Percentiles rank a stretch among this genome's conserved stretches.
phyloP scores from a whole-genome alignment of 1,140 invertebrate genomes.

The Agraylea sexmaculata region DNA sequence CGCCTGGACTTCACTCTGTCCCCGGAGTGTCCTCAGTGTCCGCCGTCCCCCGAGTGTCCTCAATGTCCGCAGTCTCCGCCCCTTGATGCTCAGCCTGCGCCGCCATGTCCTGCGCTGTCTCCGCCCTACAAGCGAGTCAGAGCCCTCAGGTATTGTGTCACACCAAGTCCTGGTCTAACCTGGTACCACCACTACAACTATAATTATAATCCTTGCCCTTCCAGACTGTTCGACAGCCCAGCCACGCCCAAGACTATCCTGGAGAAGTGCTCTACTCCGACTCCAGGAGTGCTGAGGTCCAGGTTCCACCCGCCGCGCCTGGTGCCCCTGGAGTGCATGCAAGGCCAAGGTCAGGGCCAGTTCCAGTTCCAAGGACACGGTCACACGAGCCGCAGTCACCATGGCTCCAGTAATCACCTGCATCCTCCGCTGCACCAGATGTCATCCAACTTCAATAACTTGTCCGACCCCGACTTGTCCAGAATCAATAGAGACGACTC shows the following conservation, averaged over 20 bases:
- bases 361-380: too few relatives aligned
- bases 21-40: too few relatives aligned
- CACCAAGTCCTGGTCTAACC: background rate
- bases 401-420: conserved; percentile 30
- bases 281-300: conserved; percentile 39
- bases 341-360: background rate
- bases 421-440: conserved; percentile 23
- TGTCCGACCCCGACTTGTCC: background rate
- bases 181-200: background rate
- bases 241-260: conserved; percentile 75
- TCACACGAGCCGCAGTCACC: conserved; percentile 16
- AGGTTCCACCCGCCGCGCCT: conserved; percentile 33
- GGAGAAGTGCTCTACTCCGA: conserved; percentile 55
- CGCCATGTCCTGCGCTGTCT: too few relatives aligned
- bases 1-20: too few relatives aligned
- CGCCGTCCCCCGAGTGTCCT: too few relatives aligned
- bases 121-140: conserved; percentile 74
- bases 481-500: background rate
- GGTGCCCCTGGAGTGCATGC: background rate
- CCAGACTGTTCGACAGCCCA: conserved; percentile 68
- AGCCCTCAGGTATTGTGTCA: conserved; percentile 43
- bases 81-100: too few relatives aligned
- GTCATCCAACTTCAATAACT: background rate
- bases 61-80: too few relatives aligned
- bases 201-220: conserved; percentile 15